Base-by-base conservation (phyloP, 2,113 vertebrate genomes). In the Sciurus niger region DNA sequence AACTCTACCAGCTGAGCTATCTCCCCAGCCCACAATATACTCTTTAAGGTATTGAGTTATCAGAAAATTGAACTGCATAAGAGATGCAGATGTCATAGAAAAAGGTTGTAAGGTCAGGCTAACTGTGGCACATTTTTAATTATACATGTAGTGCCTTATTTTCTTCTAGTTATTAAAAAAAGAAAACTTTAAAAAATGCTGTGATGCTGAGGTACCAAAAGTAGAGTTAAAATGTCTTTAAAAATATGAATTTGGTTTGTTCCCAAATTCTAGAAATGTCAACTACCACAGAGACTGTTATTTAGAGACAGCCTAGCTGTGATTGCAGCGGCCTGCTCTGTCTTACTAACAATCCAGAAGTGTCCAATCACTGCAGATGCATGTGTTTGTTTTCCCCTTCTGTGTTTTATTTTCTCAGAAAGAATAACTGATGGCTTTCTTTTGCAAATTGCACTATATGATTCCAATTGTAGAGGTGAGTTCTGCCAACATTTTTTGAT, bases 401-500 rank as follows among this genome's bases (percentile, higher is more conserved):
- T 74, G 30, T 68, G 60, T 2, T 95, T 98, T 90, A 28, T 98
- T 96, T 90, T 76, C 14, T 90, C 22, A 86, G 72, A 17, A 60
- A 77, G 18, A 90, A 63, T 86, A 13, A 97, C 18, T 6, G 46
- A 83, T 90, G n/a, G 32, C 67, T 96, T 98, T 55, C 51, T 95
- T 96, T 94, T 68, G 67, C 63, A 92, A 96, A 89, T 73, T 95
- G 74, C 53, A 51, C 90, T 94, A 6, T 65, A 25, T 74, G 40
- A 88, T 74, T 72, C 22, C 51, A 95, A 20, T 97, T 97, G 84
- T 32, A 83, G 25, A 80, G 28, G 37, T 78, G 73, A 63, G 20
- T 96, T 96, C 67, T 96, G 58, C 65, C 72, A 80, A 40, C 0
- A 6, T 58, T 96, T 95, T 96, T 79, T 24, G 20, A 11, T 88